phyloP scores from a whole-genome alignment of 35 echinoderm and acorn worm genomes.

The Lytechinus variegatus region DNA sequence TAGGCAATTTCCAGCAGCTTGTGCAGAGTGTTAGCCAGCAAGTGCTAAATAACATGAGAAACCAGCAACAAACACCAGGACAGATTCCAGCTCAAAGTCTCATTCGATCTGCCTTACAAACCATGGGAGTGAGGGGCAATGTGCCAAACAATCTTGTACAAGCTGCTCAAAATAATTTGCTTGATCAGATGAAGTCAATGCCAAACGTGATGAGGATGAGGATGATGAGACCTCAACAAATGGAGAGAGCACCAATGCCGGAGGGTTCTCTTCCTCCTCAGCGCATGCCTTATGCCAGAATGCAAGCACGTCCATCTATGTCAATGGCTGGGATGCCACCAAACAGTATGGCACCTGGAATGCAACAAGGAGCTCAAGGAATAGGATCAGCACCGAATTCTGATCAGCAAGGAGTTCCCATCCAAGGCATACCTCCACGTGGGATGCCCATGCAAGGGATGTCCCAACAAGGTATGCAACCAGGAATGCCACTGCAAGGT shows the following conservation, averaged over 20 bases:
- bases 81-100: conserved; percentile 12
- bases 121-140: conserved; percentile 15
- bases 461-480: not conserved
- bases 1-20: conserved; percentile 34
- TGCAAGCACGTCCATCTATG: not conserved
- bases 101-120: conserved; percentile 34
- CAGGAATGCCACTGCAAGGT: not conserved
- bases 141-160: not conserved
- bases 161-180: conserved; percentile 13
- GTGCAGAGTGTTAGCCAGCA: conserved; percentile 30
- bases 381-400: not conserved
- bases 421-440: not conserved
- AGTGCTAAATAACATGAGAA: not conserved
- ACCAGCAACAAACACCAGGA: not conserved
- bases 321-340: not conserved
- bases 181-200: conserved; percentile 25
- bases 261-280: not conserved
- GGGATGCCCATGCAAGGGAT: not conserved
- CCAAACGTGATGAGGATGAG: not conserved
- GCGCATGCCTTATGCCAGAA: not conserved
- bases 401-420: not conserved
- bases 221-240: conserved; percentile 20
- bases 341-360: not conserved
- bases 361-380: conserved; percentile 15
- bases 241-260: not conserved